Conservation (phyloP, 37 sponge, comb jelly and placozoan genomes). For the Aplysina aerophoba region DNA sequence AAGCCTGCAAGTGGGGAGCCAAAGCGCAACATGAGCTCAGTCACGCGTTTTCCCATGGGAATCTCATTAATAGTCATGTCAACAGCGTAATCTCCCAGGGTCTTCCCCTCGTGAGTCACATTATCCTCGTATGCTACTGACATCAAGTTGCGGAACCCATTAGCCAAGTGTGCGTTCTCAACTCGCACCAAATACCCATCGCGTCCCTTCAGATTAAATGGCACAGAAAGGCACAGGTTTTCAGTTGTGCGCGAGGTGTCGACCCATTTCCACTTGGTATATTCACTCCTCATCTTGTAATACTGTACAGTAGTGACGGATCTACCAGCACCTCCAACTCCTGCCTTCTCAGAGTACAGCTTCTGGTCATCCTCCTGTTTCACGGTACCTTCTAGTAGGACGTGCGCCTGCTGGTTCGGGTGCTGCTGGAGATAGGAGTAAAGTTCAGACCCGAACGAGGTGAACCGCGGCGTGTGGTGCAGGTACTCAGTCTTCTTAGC, state of each 20-base stretch:
- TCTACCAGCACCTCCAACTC: constrained; percentile 67
- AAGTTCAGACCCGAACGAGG: constrained; percentile 29
- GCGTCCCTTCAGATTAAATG: constrained; percentile 55
- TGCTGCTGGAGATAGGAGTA: constrained; percentile 25
- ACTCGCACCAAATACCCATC: constrained; percentile 48
- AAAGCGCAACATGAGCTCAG: constrained; percentile 64
- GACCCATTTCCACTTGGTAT: constrained; percentile 37
- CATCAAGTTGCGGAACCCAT: constrained; percentile 50
- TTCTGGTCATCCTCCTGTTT: constrained; percentile 34
- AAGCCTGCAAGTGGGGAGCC: constrained; percentile 62
- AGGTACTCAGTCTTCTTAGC: constrained; percentile 52
- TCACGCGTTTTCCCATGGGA: constrained; percentile 56
- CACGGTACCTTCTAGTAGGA: constrained; percentile 58
- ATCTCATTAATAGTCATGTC: constrained; percentile 56
- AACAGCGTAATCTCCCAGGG: constrained; percentile 58
- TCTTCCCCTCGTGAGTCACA: constrained; percentile 44
- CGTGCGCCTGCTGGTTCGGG: constrained; percentile 37
- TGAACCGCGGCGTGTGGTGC: constrained; percentile 52
- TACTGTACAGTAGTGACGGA: constrained; percentile 52
- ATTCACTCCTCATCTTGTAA: not conserved
- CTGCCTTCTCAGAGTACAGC: constrained; percentile 57
- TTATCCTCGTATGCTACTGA: constrained; percentile 60
- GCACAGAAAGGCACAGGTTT: constrained; percentile 55
- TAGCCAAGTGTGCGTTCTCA: constrained; percentile 45
- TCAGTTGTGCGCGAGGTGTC: constrained; percentile 48